Conservation (phyloP, 2,113 vertebrate genomes). For the Terrapene triunguis region DNA sequence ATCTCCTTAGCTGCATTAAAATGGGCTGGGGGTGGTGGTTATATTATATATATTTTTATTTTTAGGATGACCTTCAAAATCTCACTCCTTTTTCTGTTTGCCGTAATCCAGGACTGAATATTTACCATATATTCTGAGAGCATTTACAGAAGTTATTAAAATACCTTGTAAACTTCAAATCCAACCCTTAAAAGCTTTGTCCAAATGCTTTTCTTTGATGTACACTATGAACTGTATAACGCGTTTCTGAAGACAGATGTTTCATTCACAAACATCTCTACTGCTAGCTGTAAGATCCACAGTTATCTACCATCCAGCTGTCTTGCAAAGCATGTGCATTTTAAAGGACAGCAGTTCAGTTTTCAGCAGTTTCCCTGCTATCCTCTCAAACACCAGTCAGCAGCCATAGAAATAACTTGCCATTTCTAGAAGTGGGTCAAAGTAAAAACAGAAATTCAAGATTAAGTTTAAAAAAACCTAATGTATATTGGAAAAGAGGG, state of each 20-base stretch:
- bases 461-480: background rate
- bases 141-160: background rate
- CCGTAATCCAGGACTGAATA: background rate
- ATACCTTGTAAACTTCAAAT: background rate
- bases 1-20: background rate
- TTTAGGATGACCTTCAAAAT: background rate
- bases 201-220: background rate
- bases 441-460: background rate
- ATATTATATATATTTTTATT: background rate
- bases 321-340: background rate
- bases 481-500: background rate
- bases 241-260: background rate
- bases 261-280: background rate
- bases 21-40: background rate
- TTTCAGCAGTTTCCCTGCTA: background rate
- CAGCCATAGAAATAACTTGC: background rate
- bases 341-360: background rate
- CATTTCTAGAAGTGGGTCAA: background rate
- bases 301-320: background rate
- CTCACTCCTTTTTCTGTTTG: background rate
- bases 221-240: background rate
- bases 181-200: background rate
- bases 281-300: background rate
- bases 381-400: background rate
- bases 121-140: background rate